These are phyloP conservation scores for Malaclemys terrapin DNA, from an alignment of 2,113 vertebrate genomes.

Conservation along the genomic window DNA sequence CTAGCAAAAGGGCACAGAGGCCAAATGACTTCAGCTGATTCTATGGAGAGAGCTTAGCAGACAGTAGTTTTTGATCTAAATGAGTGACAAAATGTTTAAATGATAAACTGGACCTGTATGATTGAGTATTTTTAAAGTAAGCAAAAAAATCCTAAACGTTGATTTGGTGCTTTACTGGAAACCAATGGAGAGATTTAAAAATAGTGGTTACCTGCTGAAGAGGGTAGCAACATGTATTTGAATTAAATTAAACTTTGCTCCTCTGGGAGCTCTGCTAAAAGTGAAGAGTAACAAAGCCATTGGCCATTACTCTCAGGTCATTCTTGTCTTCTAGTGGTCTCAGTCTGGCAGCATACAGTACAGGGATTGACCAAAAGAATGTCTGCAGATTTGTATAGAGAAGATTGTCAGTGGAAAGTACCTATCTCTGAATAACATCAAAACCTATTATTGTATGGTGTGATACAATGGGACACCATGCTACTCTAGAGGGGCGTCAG, in stretches of 20 bases:
- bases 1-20: slow-evolving; percentile 5
- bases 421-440: background rate
- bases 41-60: background rate
- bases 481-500: background rate
- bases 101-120: slow-evolving; percentile 21
- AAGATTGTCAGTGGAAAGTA: background rate
- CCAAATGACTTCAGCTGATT: background rate
- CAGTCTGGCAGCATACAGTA: accelerated
- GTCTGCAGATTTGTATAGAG: accelerated
- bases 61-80: background rate
- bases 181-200: slow-evolving; percentile 15
- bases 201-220: slow-evolving; percentile 26
- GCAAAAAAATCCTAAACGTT: slow-evolving; percentile 29
- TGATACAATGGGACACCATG: accelerated
- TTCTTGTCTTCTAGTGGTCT: background rate
- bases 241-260: background rate
- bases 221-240: slow-evolving; percentile 29
- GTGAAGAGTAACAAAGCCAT: background rate
- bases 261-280: background rate
- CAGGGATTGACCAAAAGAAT: background rate
- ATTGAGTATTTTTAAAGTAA: slow-evolving; percentile 21
- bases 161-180: slow-evolving; percentile 31
- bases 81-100: slow-evolving; percentile 33
- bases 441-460: background rate
- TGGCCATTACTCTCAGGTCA: background rate